Evolutionary conservation across 2,797 vertebrate genomes (phyloP), one percentile per base, ranked within the genome.

Genomic region (Sus cebifrons): DNA sequence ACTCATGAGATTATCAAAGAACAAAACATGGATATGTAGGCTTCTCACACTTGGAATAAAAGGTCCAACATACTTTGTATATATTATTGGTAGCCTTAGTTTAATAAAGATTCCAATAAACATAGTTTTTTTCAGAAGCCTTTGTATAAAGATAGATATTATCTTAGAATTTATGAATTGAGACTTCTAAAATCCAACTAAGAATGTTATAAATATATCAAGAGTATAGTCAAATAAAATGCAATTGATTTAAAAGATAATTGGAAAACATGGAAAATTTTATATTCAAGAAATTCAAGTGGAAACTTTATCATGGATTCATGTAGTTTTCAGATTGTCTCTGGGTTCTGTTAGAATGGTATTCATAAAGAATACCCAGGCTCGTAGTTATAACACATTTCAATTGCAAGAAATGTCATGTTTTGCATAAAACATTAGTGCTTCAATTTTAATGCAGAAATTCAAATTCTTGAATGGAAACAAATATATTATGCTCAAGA

Each of bases 401-500:
- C 83, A 88, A 65, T 52, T 77, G 21, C 20, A 94, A 83, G 36
- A 96, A 95, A 94, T 86, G 82, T 77, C 91, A 81, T 62, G 27
- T 88, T 92, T 94, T 85, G 83, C 3, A 95, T 90, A 77, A 94
- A 95, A 71, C 21, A 32, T 92, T 96, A 90, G 62, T 56, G 77
- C 36, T 94, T 93, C 73, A 85, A 56, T 92, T 94, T 88, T 65
- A 68, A 62, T 60, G 54, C 40, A 94, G 67, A 96, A 95, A 90
- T 94, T 94, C 68, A 96, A 90, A 92, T 96, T 95, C 82, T 95
- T 96, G 60, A 81, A 67, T 65, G 16, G 44, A 91, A 96, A 94
- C 40, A 92, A 94, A 82, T 74, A 86, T 49, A 8, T 71, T 58
- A 3, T 94, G 36, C 58, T 79, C 64, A 65, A 90, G 68, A 89